Percentiles rank a stretch among this genome's conserved stretches.
Evolutionary conservation across 1,140 invertebrate genomes (phyloP).

Genomic region (Drosophila bifasciata): DNA sequence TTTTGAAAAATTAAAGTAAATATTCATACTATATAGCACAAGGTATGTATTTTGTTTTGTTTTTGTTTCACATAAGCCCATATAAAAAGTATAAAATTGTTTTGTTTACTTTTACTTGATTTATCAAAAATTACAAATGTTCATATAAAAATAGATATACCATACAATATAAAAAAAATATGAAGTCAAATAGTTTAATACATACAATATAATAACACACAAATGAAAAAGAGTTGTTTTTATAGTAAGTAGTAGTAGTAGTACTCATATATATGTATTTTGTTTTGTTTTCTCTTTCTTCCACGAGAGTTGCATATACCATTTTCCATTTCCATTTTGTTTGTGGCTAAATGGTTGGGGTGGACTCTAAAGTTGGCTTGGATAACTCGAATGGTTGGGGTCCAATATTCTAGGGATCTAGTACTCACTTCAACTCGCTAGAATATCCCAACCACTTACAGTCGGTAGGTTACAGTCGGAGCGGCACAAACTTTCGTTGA

Average conservation of each 20-base stretch:
- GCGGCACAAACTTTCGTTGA: too few species aligned
- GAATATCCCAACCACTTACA: too few species aligned
- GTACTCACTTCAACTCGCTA: too few species aligned
- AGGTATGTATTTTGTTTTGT: too few species aligned
- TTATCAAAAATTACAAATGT: slow-evolving; percentile 79
- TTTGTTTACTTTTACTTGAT: slow-evolving; percentile 31
- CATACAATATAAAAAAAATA: slow-evolving; percentile 66
- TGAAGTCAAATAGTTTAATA: slow-evolving; percentile 73
- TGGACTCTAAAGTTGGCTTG: too few species aligned
- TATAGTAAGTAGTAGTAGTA: too few species aligned
- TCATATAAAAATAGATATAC: slow-evolving; percentile 80
- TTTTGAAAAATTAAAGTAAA: slow-evolving; percentile 68
- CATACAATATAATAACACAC: slow-evolving; percentile 51
- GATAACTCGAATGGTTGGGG: too few species aligned
- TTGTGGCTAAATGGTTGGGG: too few species aligned
- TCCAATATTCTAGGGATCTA: too few species aligned
- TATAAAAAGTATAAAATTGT: slow-evolving; percentile 80
- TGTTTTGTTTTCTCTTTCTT: neutral
- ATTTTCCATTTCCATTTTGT: too few species aligned
- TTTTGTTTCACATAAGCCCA: slow-evolving; percentile 72
- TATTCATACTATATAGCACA: slow-evolving; percentile 64
- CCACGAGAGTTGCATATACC: slow-evolving; percentile 10
- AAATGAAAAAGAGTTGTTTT: slow-evolving; percentile 36
- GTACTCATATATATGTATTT: neutral
- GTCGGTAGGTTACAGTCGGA: too few species aligned